Evolutionary conservation across 2,797 vertebrate genomes (phyloP).

Genomic region (Nothura maculosa): DNA sequence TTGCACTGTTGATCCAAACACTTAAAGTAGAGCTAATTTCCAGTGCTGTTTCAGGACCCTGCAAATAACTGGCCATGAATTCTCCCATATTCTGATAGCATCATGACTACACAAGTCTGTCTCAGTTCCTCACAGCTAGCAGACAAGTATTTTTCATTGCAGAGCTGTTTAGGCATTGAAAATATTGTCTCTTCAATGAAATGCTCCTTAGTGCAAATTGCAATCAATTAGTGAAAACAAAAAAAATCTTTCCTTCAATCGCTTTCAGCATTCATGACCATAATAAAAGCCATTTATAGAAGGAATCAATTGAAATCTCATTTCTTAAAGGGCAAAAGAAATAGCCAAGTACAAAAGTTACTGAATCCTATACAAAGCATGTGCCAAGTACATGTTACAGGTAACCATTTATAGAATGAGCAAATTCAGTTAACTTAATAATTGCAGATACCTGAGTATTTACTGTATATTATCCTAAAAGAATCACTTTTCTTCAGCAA

Average conservation of each 20-base stretch:
- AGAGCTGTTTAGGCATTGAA: background rate
- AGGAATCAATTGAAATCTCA: background rate
- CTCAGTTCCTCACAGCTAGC: background rate
- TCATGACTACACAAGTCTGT: background rate
- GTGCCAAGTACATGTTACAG: background rate
- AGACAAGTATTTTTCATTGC: background rate
- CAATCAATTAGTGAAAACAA: background rate
- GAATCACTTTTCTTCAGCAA: background rate
- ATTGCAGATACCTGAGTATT: background rate
- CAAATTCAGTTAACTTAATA: background rate
- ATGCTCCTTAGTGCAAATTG: background rate
- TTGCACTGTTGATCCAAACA: background rate
- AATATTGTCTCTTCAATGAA: background rate
- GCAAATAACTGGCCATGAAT: constrained; percentile 67
- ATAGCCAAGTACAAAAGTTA: background rate
- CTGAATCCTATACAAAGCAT: background rate
- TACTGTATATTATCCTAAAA: background rate
- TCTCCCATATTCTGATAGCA: constrained; percentile 42
- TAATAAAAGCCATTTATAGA: background rate
- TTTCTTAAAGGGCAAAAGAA: background rate
- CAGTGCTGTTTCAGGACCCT: background rate
- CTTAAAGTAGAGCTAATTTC: background rate
- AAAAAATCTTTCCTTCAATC: background rate
- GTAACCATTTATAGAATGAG: background rate
- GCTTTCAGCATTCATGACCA: background rate